Evolutionary conservation across 2,888 invertebrate genomes (phyloP).

Genomic region (Machimus rusticus): DNA sequence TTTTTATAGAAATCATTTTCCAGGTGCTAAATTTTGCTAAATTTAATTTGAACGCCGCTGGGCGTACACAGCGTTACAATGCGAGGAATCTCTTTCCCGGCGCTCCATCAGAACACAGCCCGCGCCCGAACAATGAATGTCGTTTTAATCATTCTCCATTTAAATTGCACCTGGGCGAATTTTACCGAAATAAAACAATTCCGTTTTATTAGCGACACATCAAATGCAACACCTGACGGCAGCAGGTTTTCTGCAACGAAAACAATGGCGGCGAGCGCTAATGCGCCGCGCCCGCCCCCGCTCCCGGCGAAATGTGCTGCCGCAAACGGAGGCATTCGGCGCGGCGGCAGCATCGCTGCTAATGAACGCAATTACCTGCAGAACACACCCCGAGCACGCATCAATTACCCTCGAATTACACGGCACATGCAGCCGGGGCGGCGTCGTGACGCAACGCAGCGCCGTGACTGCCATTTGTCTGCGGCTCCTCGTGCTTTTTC

Average conservation of each 20-base stretch:
- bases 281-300: neutral
- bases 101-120: neutral
- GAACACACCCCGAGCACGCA: slow-evolving; percentile 3
- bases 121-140: neutral
- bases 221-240: slow-evolving; percentile 7
- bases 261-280: neutral
- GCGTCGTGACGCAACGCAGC: neutral
- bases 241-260: neutral
- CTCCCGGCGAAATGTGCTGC: neutral
- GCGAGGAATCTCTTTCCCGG: neutral
- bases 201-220: neutral
- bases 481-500: neutral
- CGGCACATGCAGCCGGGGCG: neutral
- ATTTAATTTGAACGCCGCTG: neutral
- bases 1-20: neutral
- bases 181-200: neutral
- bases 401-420: neutral
- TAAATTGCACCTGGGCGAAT: neutral
- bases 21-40: neutral
- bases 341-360: neutral
- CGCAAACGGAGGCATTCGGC: neutral
- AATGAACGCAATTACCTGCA: neutral
- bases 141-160: neutral
- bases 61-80: neutral
- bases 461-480: neutral